Conservation (phyloP, 2,888 invertebrate species). For the Rutpela maculata region DNA sequence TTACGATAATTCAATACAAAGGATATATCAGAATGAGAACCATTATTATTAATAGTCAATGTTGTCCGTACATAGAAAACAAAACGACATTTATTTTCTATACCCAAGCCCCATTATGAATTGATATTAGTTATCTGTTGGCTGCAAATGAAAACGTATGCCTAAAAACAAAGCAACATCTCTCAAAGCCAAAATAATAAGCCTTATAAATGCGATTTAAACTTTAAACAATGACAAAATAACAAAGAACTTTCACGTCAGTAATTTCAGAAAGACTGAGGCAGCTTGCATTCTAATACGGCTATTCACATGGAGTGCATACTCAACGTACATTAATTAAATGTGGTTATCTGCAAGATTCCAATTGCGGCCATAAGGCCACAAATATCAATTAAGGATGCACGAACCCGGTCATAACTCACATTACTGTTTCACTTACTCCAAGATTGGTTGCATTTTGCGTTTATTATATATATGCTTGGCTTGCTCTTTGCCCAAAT, state of each 20-base stretch:
- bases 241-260: conserved; percentile 61
- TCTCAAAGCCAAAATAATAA: conserved; percentile 54
- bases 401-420: conserved; percentile 70
- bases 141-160: conserved; percentile 42
- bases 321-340: conserved; percentile 72
- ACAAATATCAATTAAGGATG: conserved; percentile 74
- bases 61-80: conserved; percentile 8
- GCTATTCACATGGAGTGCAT: conserved; percentile 64
- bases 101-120: conserved; percentile 29
- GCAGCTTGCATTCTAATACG: conserved; percentile 57
- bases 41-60: conserved; percentile 14
- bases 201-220: conserved; percentile 57
- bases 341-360: conserved; percentile 74
- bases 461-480: conserved; percentile 27
- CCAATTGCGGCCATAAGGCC: conserved; percentile 73
- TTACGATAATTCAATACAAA: not conserved
- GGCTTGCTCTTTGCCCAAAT: conserved; percentile 30
- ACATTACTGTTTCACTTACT: conserved; percentile 68
- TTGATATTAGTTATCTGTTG: conserved; percentile 43
- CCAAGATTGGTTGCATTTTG: conserved; percentile 52
- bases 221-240: conserved; percentile 56
- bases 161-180: conserved; percentile 49
- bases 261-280: conserved; percentile 55
- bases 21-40: not conserved
- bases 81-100: conserved; percentile 25